A percentile compares a stretch with the other conserved stretches of the same genome.
Evolutionary conservation across 2,888 invertebrate species (phyloP).

Genomic region (Andrena flavipes): DNA sequence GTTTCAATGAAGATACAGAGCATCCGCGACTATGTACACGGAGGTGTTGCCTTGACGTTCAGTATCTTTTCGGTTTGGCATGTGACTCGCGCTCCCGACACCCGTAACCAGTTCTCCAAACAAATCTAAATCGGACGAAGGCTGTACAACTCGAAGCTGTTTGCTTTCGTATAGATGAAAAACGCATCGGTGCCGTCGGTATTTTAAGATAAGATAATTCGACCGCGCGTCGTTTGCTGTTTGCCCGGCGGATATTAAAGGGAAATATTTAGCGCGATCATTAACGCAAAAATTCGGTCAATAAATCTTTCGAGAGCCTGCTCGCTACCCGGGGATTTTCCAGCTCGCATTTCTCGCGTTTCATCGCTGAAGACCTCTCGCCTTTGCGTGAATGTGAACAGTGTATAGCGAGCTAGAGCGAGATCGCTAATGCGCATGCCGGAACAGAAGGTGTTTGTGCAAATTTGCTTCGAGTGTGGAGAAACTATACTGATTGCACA

Average conservation of each 20-base stretch:
- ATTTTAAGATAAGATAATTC: conserved; percentile 35
- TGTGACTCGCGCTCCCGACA: conserved; percentile 15
- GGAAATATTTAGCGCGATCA: conserved; percentile 6
- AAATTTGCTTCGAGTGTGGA: no score
- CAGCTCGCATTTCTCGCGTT: neutral
- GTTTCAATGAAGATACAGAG: conserved; percentile 9
- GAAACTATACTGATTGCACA: no score
- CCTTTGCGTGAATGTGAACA: no score
- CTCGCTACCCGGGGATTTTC: conserved; percentile 1
- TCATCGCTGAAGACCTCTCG: no score
- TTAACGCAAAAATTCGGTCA: no score
- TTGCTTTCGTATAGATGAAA: conserved; percentile 23
- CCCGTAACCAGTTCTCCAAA: conserved; percentile 24
- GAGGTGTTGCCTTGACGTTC: conserved; percentile 12
- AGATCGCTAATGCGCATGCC: no score
- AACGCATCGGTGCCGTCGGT: conserved; percentile 12
- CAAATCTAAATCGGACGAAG: conserved; percentile 39
- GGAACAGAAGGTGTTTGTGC: no score
- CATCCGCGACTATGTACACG: conserved; percentile 15
- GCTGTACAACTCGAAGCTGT: conserved; percentile 24
- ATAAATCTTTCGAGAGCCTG: neutral
- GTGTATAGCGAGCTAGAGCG: no score
- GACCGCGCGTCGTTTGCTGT: conserved; percentile 3
- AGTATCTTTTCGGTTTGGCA: conserved; percentile 11
- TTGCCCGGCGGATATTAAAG: neutral